Conservation (phyloP, 2,888 invertebrate genomes). For the Napeogenes inachia region DNA sequence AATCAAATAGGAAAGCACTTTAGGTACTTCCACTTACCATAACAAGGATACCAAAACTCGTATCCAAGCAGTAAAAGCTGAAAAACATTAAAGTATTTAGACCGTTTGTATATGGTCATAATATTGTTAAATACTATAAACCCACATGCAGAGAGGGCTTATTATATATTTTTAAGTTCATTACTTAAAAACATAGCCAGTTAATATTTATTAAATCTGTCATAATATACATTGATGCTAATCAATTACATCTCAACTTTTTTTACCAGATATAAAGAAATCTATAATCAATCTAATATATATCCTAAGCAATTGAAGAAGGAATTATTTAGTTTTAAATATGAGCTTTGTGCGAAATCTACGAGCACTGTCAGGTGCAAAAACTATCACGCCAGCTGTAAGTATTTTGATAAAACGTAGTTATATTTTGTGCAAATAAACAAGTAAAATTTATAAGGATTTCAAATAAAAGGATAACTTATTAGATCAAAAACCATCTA, state of each 20-base stretch:
- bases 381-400: conserved; percentile 33
- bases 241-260: neutral
- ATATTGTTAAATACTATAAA: conserved; percentile 27
- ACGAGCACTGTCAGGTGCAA: conserved; percentile 19
- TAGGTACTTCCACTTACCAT: conserved; percentile 75
- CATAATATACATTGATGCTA: neutral
- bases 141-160: conserved; percentile 33
- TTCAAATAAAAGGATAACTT: neutral
- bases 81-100: conserved; percentile 73
- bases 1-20: conserved; percentile 62
- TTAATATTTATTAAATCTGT: neutral
- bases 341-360: neutral
- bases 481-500: neutral
- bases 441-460: conserved; percentile 9
- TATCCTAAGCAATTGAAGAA: neutral
- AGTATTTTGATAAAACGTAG: conserved; percentile 24
- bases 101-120: conserved; percentile 42
- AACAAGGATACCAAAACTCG: conserved; percentile 68
- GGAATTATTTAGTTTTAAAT: neutral
- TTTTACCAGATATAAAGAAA: neutral
- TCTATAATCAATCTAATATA: neutral
- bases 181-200: neutral
- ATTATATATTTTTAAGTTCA: conserved; percentile 11
- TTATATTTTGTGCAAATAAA: conserved; percentile 15
- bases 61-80: conserved; percentile 73